Conservation (phyloP, 2,797 vertebrate species). For the Garrulus glandarius region DNA sequence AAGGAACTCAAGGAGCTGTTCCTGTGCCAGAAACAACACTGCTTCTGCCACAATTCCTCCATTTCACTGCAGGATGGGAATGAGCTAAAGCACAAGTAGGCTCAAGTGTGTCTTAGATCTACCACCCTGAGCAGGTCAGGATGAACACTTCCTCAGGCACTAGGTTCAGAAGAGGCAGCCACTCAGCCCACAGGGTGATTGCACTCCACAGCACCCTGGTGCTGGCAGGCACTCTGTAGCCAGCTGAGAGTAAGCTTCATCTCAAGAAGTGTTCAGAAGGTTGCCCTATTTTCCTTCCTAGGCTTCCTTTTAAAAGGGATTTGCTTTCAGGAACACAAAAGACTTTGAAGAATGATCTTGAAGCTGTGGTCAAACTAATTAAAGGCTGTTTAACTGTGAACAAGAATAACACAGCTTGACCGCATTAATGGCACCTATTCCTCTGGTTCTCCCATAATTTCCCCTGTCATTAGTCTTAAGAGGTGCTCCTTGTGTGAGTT, state of each 20-base stretch:
- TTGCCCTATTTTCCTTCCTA: neutral
- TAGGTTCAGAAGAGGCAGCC: accelerated
- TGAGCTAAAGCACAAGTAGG: neutral
- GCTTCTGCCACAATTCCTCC: accelerated
- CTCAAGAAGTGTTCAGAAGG: neutral
- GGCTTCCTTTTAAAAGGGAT: neutral
- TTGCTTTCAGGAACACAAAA: neutral
- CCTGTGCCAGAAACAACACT: neutral
- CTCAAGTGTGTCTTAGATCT: neutral
- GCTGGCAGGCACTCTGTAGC: accelerated
- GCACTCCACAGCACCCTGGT: neutral
- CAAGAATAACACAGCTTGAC: neutral
- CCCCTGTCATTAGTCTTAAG: neutral
- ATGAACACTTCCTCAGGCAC: too few relatives aligned
- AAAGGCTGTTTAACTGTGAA: neutral
- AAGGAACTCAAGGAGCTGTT: neutral
- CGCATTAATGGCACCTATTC: neutral
- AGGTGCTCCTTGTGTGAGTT: neutral
- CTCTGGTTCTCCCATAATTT: neutral
- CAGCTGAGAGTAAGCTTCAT: neutral
- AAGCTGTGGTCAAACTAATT: neutral
- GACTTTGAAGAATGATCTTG: neutral
- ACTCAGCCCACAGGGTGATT: neutral
- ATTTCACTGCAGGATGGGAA: neutral
- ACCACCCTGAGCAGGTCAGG: neutral